Evolutionary conservation across 92 coral and sea anemone species (phyloP).

Genomic region (Porites rus): DNA sequence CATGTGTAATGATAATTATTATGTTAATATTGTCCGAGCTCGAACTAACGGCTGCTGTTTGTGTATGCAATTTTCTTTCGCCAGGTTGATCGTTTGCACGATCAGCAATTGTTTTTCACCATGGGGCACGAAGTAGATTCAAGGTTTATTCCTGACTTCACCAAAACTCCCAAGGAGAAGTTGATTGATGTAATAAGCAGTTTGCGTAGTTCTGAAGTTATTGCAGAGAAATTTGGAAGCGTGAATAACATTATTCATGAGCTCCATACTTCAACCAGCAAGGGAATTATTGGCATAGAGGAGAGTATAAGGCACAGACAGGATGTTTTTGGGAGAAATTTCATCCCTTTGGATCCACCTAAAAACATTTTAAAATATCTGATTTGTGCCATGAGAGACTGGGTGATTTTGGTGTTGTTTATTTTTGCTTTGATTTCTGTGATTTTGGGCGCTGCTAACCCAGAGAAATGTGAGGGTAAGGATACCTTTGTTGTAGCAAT

Average conservation of each 20-base stretch:
- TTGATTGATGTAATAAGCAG: slow-evolving; percentile 71
- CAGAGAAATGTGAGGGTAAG: slow-evolving; percentile 74
- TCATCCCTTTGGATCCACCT: slow-evolving; percentile 66
- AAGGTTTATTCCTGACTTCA: slow-evolving; percentile 61
- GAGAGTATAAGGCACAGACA: slow-evolving; percentile 67
- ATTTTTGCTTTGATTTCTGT: slow-evolving; percentile 70
- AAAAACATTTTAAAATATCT: slow-evolving; percentile 65
- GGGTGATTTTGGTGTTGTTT: slow-evolving; percentile 72
- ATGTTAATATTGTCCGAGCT: background rate
- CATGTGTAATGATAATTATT: no score
- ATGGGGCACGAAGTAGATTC: slow-evolving; percentile 71
- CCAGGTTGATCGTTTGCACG: background rate
- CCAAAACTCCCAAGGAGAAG: slow-evolving; percentile 59
- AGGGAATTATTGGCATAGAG: slow-evolving; percentile 76
- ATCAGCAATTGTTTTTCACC: background rate
- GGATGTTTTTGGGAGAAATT: slow-evolving; percentile 67
- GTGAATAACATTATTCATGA: slow-evolving; percentile 58
- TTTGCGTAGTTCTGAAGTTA: slow-evolving; percentile 53
- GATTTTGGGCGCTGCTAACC: slow-evolving; percentile 74
- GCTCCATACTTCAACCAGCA: slow-evolving; percentile 76
- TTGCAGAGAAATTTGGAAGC: slow-evolving; percentile 65
- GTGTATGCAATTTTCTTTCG: background rate
- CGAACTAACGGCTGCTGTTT: no score
- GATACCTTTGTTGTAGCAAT: slow-evolving; percentile 80
- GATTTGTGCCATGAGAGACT: slow-evolving; percentile 73